Base-by-base conservation (phyloP, 2,797 vertebrate genomes). In the Pseudomugil tenellus region DNA sequence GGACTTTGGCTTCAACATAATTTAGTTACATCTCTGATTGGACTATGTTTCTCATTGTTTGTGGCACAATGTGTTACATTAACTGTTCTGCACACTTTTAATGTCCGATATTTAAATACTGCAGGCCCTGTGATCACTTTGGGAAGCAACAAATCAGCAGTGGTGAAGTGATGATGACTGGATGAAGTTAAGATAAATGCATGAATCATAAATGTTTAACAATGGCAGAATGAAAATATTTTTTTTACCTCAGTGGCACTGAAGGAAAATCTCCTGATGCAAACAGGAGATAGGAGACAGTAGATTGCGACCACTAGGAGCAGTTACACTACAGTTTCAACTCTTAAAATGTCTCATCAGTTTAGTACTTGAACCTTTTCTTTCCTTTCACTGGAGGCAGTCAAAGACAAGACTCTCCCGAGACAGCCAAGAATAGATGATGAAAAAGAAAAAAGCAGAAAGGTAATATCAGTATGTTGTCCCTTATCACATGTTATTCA, bases 351-450 rank as follows among this genome's bases (percentile, higher is more conserved):
- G 49, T 68, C 60, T 62, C 59, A 37, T 52, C 60, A 68, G 63
- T 82, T 82, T 70, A 70, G 37, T 51, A 39, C 48, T 68, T 65
- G 48, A 77, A 72, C 41, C 28, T 16, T 54, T 58, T 70, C 34
- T 70, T 66, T 75, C 64, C 56, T 60, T 73, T 72, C 28, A 52
- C 54, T 26, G 63, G 37, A 77, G 26, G 28, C 49, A 70, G 56
- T 72, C 69, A 70, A 72, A 79, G 67, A 67, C 32, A 41, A 69
- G 67, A 31, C 35, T 79, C 76, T 79, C 74, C 57, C 9, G 76
- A 81, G 78, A 72, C 21, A 39, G 57, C 72, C 60, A 70, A 81
- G 71, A 87, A 83, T 75, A 87, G 66, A 77, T 55, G 25, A 72
- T 52, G 61, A 81, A 65, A 67, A 78, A 77, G n/a, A 67, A 58